Percentiles rank a stretch among this genome's conserved stretches.
phyloP scores from a whole-genome alignment of 2,797 vertebrate genomes.

The Knipowitschia caucasica region DNA sequence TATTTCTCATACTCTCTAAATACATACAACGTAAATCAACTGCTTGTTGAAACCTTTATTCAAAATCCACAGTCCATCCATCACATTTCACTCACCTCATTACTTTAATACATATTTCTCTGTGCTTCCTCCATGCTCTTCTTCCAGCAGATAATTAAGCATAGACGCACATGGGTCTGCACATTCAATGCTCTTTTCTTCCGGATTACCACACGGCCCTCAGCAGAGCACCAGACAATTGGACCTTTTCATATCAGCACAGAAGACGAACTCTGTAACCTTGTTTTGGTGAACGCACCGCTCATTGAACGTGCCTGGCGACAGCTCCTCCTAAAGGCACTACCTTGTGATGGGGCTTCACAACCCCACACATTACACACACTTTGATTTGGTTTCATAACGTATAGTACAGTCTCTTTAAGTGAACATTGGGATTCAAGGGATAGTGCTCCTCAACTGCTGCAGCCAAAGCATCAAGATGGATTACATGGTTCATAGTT shows the following conservation, averaged over 20 bases:
- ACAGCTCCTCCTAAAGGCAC: slow-evolving; percentile 36
- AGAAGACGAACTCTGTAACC: slow-evolving; percentile 42
- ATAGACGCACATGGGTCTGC: slow-evolving; percentile 15
- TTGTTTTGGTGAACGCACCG: slow-evolving; percentile 38
- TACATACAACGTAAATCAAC: not conserved
- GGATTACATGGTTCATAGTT: too few species aligned
- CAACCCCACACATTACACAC: slow-evolving; percentile 26
- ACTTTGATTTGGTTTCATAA: slow-evolving; percentile 34
- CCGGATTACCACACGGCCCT: slow-evolving; percentile 36
- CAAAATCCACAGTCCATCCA: slow-evolving; percentile 2
- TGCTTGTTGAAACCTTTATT: slow-evolving; percentile 37
- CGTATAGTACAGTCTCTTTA: slow-evolving; percentile 27
- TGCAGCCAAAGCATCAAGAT: too few species aligned
- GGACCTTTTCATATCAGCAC: slow-evolving; percentile 38
- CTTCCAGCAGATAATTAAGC: slow-evolving; percentile 23
- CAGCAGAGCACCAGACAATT: slow-evolving; percentile 34
- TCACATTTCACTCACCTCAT: slow-evolving; percentile 7
- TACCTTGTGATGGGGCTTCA: slow-evolving; percentile 54
- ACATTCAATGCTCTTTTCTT: slow-evolving; percentile 25
- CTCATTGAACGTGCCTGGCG: slow-evolving; percentile 50
- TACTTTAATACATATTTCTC: not conserved
- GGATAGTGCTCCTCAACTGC: too few species aligned
- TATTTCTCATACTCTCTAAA: not conserved
- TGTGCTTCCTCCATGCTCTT: slow-evolving; percentile 6
- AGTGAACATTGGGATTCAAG: too few species aligned